Conservation (phyloP, 2,888 invertebrate genomes). For the Tipula confusa region DNA sequence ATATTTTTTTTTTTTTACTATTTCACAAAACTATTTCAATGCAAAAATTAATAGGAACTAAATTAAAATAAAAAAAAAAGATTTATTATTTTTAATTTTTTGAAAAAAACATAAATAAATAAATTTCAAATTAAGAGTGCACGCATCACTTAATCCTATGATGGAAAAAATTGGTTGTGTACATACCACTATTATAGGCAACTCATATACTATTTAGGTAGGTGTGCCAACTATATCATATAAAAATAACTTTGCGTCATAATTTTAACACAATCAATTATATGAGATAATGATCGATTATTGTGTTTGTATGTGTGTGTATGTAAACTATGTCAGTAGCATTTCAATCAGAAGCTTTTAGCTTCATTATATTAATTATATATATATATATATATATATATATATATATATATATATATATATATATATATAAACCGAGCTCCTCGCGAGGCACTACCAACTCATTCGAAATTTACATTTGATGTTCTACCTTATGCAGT, state of each 20-base stretch:
- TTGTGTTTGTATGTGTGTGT: background rate
- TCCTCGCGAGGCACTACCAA: too few relatives aligned
- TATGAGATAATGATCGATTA: background rate
- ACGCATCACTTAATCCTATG: background rate
- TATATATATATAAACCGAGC: too few relatives aligned
- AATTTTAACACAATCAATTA: constrained; percentile 20
- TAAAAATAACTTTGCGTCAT: background rate
- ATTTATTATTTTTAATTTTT: background rate
- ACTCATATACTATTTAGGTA: too few relatives aligned
- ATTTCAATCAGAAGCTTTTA: background rate
- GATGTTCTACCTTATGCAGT: too few relatives aligned
- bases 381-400: too few relatives aligned
- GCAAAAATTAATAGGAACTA: background rate
- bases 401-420: too few relatives aligned
- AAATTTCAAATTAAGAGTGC: background rate
- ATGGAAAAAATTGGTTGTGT: background rate
- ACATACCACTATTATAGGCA: background rate
- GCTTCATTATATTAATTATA: too few relatives aligned
- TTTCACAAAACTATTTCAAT: background rate
- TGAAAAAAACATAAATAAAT: background rate
- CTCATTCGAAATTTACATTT: too few relatives aligned
- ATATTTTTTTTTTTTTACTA: background rate
- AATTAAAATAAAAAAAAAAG: background rate
- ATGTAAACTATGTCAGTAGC: background rate
- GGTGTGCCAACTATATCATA: background rate